Conservation (phyloP, 2,797 vertebrate genomes). For the Dendrocincla tyrannina region DNA sequence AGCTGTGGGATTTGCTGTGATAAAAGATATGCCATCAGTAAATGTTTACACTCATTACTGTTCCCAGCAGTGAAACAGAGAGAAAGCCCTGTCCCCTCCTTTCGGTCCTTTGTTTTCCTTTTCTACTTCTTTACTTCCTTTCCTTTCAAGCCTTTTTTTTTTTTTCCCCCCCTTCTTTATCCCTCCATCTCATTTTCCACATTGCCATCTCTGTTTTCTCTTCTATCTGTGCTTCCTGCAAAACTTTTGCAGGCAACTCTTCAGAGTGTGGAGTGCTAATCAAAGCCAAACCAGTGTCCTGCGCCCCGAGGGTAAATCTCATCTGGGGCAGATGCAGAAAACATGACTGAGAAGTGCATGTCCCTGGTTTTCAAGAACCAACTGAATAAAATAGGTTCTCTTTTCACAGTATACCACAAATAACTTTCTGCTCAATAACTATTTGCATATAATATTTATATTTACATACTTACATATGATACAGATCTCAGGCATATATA, state of each 20-base stretch:
- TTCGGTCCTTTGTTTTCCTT: background rate
- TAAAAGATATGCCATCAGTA: conserved; percentile 43
- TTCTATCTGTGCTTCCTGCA: background rate
- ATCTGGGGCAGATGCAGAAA: background rate
- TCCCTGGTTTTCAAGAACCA: background rate
- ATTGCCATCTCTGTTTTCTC: background rate
- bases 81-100: background rate
- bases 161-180: background rate
- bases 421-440: background rate
- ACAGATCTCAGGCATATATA: background rate
- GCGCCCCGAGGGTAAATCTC: background rate
- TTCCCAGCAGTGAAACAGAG: conserved; percentile 11
- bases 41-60: conserved; percentile 38
- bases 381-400: background rate
- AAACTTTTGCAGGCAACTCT: background rate
- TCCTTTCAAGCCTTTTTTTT: background rate
- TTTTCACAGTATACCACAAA: background rate
- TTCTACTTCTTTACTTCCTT: background rate
- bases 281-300: background rate
- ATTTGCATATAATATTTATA: background rate
- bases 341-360: background rate
- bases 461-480: background rate
- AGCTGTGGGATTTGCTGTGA: conserved; percentile 22
- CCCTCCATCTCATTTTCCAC: background rate
- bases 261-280: background rate